phyloP scores from a whole-genome alignment of 2,797 vertebrate species.

The Psittacula derbiana region DNA sequence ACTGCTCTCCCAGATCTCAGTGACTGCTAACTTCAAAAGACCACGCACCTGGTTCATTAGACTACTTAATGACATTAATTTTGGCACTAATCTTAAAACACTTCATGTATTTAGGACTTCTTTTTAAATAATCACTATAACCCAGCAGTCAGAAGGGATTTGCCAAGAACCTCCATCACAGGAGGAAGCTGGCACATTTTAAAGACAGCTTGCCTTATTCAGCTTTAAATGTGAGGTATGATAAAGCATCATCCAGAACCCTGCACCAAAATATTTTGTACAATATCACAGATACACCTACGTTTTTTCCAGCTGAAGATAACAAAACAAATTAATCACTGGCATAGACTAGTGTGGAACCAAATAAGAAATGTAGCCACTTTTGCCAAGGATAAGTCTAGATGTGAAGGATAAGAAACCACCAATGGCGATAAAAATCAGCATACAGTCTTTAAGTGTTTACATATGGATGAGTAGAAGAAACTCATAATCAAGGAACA shows the following conservation, averaged over 20 bases:
- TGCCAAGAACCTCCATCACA: not conserved
- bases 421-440: not conserved
- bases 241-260: not conserved
- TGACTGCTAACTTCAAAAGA: not conserved
- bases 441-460: not conserved
- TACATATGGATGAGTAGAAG: not conserved
- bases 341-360: not conserved
- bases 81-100: not conserved
- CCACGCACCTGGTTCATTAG: not conserved
- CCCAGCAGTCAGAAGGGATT: not conserved
- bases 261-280: not conserved
- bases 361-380: not conserved
- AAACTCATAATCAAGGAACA: not conserved
- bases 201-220: not conserved
- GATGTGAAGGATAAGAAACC: not conserved
- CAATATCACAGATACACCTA: not conserved
- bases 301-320: not conserved
- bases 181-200: not conserved
- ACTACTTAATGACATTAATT: not conserved
- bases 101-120: not conserved
- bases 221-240: not conserved
- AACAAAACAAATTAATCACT: not conserved
- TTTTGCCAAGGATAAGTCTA: not conserved
- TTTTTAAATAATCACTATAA: not conserved
- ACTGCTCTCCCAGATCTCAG: not conserved